These are phyloP conservation scores for Passer montanus DNA, from an alignment of 2,113 vertebrate species.

Conservation along the genomic window DNA sequence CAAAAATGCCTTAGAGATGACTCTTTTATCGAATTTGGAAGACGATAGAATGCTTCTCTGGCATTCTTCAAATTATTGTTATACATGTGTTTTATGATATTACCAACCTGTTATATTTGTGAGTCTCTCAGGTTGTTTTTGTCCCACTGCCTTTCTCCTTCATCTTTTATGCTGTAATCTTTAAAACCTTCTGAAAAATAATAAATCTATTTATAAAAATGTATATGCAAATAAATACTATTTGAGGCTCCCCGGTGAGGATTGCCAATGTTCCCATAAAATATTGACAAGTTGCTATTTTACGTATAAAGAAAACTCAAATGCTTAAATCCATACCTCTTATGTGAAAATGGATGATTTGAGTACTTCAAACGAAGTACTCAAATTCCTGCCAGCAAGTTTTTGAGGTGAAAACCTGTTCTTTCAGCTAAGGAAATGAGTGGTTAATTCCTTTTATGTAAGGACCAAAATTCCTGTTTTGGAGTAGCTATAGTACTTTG, in stretches of 20 bases:
- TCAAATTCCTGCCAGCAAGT: background rate
- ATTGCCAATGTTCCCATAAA: background rate
- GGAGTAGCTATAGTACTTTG: background rate
- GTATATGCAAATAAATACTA: background rate
- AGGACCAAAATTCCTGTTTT: background rate
- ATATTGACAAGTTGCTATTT: background rate
- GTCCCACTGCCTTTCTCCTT: background rate
- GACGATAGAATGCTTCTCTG: background rate
- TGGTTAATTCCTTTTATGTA: background rate
- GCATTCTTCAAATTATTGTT: background rate
- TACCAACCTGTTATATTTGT: background rate
- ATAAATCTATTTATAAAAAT: background rate
- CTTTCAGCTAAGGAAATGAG: background rate
- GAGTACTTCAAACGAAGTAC: background rate
- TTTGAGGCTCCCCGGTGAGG: background rate
- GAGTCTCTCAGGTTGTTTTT: background rate
- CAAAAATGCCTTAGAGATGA: background rate
- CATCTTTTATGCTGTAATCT: background rate
- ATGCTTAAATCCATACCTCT: background rate
- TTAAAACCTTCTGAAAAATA: background rate
- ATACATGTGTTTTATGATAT: background rate
- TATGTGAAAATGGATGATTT: background rate
- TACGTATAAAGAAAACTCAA: accelerated
- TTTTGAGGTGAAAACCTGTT: background rate
- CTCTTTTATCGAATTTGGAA: background rate